Percentiles rank a stretch among this genome's conserved stretches.
Conservation (phyloP, 2,113 vertebrate species). For the Jacana jacana region DNA sequence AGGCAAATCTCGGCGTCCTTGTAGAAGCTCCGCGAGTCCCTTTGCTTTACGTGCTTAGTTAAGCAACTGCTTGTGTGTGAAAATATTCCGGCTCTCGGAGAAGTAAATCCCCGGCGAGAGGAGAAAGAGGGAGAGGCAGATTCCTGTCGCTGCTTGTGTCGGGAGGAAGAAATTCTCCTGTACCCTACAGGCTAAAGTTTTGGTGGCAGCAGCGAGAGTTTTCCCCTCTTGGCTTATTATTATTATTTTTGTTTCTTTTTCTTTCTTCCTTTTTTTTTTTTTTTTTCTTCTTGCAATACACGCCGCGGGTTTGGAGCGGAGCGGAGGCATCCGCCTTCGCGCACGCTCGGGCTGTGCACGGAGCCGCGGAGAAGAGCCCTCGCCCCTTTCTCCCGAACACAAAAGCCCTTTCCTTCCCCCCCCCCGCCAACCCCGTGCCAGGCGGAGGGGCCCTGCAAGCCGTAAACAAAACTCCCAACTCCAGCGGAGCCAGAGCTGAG, state of each 20-base stretch:
- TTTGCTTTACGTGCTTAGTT: not conserved
- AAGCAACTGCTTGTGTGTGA: not conserved
- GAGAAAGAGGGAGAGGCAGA: not conserved
- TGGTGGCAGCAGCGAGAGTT: too few species aligned
- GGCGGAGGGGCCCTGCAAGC: not conserved
- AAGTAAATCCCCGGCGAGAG: not conserved
- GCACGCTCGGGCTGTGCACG: not conserved
- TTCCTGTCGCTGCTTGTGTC: not conserved
- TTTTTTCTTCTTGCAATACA: not conserved
- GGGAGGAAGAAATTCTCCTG: not conserved
- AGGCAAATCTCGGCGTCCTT: not conserved
- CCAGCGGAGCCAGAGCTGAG: not conserved
- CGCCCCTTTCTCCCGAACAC: not conserved
- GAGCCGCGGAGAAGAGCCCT: not conserved
- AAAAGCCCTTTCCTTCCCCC: not conserved
- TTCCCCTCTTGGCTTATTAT: too few species aligned
- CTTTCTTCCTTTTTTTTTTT: not conserved
- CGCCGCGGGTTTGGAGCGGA: not conserved
- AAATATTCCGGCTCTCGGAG: not conserved
- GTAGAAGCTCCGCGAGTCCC: not conserved
- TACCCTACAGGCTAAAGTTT: too few species aligned
- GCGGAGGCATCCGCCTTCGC: not conserved
- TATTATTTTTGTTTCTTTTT: not conserved
- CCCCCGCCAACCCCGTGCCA: too few species aligned
- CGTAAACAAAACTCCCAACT: not conserved